phyloP scores from a whole-genome alignment of 1,140 invertebrate species.

The Drosophila kikkawai region DNA sequence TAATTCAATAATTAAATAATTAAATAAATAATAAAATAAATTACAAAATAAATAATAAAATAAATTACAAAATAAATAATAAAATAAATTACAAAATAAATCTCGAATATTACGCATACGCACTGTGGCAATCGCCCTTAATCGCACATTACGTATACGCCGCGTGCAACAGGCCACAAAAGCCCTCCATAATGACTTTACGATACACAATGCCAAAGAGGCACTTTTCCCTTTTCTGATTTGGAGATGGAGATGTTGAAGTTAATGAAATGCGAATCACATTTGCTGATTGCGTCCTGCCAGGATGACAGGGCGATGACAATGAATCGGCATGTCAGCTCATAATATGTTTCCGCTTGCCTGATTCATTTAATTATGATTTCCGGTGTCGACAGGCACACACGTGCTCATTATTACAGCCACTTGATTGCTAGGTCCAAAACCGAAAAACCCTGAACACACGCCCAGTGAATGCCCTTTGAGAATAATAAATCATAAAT shows the following conservation, averaged over 20 bases:
- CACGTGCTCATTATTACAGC: constrained; percentile 51
- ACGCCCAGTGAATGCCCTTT: neutral
- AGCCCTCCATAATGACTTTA: constrained; percentile 10
- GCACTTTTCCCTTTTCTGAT: neutral
- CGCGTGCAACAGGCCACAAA: constrained; percentile 16
- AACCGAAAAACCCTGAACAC: neutral
- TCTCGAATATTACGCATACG: constrained; percentile 12
- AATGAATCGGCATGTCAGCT: constrained; percentile 5
- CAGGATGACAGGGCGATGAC: constrained; percentile 10
- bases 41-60: too few relatives aligned
- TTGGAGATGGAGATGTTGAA: neutral
- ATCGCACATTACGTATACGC: constrained; percentile 16
- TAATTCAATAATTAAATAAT: neutral
- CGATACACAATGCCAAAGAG: constrained; percentile 6
- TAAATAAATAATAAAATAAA: too few relatives aligned
- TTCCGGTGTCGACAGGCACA: constrained; percentile 56
- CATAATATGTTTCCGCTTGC: constrained; percentile 68
- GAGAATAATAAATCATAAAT: neutral
- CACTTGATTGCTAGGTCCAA: constrained; percentile 52
- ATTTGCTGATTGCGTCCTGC: constrained; percentile 22
- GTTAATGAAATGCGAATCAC: constrained; percentile 32
- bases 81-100: neutral
- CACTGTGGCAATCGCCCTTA: neutral
- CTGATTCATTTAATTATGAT: constrained; percentile 79
- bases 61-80: neutral